Percentiles rank a stretch among this genome's conserved stretches.
Conservation (phyloP, 2,888 invertebrate genomes). For the Sinelater perroti region DNA sequence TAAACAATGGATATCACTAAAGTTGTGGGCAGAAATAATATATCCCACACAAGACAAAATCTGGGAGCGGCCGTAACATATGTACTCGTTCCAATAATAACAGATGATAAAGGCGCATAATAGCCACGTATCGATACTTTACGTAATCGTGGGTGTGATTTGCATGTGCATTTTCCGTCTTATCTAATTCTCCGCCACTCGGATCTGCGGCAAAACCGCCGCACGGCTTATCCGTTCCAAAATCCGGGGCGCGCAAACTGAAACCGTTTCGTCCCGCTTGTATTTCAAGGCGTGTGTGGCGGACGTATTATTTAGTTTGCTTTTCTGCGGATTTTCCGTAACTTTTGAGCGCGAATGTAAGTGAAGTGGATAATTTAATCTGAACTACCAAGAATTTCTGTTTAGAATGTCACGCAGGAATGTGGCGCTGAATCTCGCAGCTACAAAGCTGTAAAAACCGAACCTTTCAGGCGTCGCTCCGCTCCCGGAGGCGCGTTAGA, state of each 20-base stretch:
- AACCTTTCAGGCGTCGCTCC: not conserved
- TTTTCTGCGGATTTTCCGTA: slow-evolving; percentile 9
- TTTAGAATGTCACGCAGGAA: slow-evolving; percentile 10
- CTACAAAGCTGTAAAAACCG: slow-evolving; percentile 1
- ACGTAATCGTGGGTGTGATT: slow-evolving; percentile 56
- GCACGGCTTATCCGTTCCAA: not conserved
- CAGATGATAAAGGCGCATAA: slow-evolving; percentile 57
- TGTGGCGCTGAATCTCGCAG: slow-evolving; percentile 1
- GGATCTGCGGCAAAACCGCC: not conserved
- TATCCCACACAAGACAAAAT: slow-evolving; percentile 51
- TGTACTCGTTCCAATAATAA: slow-evolving; percentile 58
- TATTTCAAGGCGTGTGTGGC: slow-evolving; percentile 16
- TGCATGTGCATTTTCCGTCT: slow-evolving; percentile 49
- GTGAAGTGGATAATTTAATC: slow-evolving; percentile 5
- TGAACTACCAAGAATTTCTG: slow-evolving; percentile 11
- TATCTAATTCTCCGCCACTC: slow-evolving; percentile 15
- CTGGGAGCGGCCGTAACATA: slow-evolving; percentile 56
- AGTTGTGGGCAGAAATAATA: slow-evolving; percentile 56
- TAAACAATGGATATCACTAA: slow-evolving; percentile 47
- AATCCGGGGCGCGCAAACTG: not conserved
- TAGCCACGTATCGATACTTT: slow-evolving; percentile 57
- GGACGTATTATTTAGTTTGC: slow-evolving; percentile 9
- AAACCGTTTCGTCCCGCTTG: not conserved
- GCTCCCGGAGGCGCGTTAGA: not conserved
- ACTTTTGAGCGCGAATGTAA: slow-evolving; percentile 5